Percentiles rank a stretch among this genome's conserved stretches.
Evolutionary conservation across 2,888 invertebrate genomes (phyloP).

Genomic region (Anorthoa munda): DNA sequence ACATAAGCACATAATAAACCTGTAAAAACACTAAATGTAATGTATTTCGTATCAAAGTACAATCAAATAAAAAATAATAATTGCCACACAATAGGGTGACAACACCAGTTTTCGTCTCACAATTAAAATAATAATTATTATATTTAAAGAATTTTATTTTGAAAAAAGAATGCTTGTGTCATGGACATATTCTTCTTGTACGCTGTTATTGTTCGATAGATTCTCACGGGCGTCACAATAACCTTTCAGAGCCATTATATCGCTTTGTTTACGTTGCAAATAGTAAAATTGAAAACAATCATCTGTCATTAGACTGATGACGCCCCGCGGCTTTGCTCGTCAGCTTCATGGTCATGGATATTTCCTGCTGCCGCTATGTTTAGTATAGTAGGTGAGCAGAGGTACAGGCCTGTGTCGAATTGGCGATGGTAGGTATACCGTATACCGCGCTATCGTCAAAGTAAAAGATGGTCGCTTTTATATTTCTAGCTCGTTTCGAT

Average conservation of each 20-base stretch:
- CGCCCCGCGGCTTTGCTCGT: constrained; percentile 16
- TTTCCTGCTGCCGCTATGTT: constrained; percentile 34
- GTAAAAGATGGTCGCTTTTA: background rate
- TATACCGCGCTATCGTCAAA: background rate
- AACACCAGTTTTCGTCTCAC: constrained; percentile 26
- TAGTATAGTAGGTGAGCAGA: constrained; percentile 1
- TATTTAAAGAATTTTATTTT: constrained; percentile 34
- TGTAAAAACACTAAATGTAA: background rate
- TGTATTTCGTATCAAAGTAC: background rate
- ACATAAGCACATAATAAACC: background rate
- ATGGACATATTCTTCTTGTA: constrained; percentile 53
- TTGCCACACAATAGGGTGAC: constrained; percentile 44
- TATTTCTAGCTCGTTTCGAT: background rate
- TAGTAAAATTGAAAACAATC: constrained; percentile 62
- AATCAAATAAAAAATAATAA: background rate
- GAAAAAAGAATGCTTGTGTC: constrained; percentile 47
- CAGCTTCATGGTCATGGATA: constrained; percentile 44
- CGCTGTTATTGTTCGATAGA: constrained; percentile 45
- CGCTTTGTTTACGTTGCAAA: constrained; percentile 58
- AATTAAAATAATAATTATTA: constrained; percentile 23
- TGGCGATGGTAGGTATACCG: too few relatives aligned
- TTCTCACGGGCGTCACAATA: constrained; percentile 61
- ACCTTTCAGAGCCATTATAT: constrained; percentile 52
- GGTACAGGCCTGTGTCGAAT: background rate
- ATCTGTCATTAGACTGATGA: constrained; percentile 52